Conservation (phyloP, 2,113 vertebrate species). For the Pholis gunnellus region DNA sequence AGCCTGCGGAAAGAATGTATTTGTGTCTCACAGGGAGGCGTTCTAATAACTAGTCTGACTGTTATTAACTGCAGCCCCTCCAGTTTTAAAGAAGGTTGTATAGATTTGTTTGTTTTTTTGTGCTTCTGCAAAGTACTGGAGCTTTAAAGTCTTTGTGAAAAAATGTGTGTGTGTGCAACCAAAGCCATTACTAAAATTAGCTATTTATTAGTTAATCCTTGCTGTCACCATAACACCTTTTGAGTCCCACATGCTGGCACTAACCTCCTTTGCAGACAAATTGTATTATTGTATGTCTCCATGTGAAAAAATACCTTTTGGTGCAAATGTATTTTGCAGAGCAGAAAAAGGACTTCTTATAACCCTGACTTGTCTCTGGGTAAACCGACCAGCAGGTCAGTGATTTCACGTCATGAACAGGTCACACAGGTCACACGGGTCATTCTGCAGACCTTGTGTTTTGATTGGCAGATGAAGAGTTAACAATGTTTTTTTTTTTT, state of each 20-base stretch:
- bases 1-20: background rate
- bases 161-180: background rate
- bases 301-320: background rate
- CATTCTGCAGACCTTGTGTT: background rate
- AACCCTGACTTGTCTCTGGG: background rate
- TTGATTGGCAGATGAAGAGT: slow-evolving; percentile 64
- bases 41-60: background rate
- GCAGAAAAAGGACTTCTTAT: background rate
- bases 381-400: slow-evolving; percentile 3
- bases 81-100: background rate
- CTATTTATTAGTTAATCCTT: background rate
- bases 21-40: background rate
- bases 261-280: background rate
- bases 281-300: background rate
- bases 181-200: background rate
- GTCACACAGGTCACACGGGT: slow-evolving; percentile 14
- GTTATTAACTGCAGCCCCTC: background rate
- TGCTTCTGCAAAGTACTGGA: background rate
- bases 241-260: background rate
- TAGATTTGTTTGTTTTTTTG: background rate
- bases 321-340: background rate
- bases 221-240: background rate
- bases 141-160: background rate
- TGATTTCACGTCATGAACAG: background rate
- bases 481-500: slow-evolving; percentile 57